Percentiles rank a stretch among this genome's conserved stretches.
These are phyloP conservation scores for Pyrrhia umbra DNA, from an alignment of 2,888 invertebrate species.

Conservation along the genomic window DNA sequence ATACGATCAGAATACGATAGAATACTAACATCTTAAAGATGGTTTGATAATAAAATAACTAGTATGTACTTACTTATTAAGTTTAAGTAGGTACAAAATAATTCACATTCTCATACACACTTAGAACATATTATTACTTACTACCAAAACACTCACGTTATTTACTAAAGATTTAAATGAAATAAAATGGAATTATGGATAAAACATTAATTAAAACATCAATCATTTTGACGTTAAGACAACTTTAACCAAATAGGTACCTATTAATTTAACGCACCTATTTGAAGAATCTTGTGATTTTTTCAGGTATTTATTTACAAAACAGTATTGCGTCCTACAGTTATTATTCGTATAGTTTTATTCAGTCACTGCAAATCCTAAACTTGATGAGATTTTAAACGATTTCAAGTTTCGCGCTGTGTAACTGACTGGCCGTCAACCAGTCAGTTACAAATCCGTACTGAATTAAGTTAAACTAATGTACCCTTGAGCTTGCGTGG, in stretches of 20 bases:
- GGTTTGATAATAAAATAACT: no score
- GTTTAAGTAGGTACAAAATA: no score
- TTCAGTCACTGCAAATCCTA: not conserved
- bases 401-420: constrained; percentile 4
- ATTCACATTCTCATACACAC: no score
- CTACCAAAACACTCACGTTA: not conserved
- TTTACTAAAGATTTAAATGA: not conserved
- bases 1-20: no score
- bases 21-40: no score
- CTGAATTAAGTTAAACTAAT: not conserved
- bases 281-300: constrained; percentile 23
- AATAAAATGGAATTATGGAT: constrained; percentile 1
- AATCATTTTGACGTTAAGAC: constrained; percentile 50
- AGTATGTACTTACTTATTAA: no score
- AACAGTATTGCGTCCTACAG: not conserved
- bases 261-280: constrained; percentile 32
- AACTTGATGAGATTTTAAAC: not conserved
- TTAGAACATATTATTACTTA: no score
- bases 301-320: constrained; percentile 1
- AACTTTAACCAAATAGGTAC: constrained; percentile 38
- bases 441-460: constrained; percentile 17
- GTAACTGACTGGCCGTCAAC: no score
- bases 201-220: constrained; percentile 33
- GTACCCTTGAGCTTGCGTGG: not conserved
- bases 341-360: not conserved